These are phyloP conservation scores for Rhabditophanes sp. DNA, from an alignment of 2,888 invertebrate species.

Conservation along the genomic window DNA sequence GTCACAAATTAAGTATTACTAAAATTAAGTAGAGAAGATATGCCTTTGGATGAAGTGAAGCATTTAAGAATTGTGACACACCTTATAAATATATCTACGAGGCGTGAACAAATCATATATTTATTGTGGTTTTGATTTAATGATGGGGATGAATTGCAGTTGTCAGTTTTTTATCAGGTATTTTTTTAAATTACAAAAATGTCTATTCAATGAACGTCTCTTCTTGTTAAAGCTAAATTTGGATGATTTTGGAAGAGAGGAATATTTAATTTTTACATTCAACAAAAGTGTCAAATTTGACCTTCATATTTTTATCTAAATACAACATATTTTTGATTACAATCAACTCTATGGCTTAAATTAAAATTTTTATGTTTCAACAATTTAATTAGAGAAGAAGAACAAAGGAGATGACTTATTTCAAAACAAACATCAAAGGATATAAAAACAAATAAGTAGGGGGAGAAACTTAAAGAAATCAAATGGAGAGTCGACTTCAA, in stretches of 20 bases:
- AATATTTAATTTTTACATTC: too few species aligned
- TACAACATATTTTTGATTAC: too few species aligned
- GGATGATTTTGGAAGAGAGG: too few species aligned
- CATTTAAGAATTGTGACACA: too few species aligned
- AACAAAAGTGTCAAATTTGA: too few species aligned
- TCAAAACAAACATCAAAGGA: too few species aligned
- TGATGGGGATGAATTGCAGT: background rate
- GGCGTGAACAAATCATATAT: background rate
- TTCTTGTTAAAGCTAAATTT: constrained; percentile 1
- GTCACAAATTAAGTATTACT: too few species aligned
- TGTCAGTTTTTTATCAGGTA: background rate
- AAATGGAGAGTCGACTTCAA: constrained; percentile 1
- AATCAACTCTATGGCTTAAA: background rate
- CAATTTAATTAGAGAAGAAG: too few species aligned
- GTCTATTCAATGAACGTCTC: background rate
- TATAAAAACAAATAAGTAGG: background rate
- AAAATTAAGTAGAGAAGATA: background rate
- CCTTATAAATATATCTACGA: too few species aligned
- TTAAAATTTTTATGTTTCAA: background rate
- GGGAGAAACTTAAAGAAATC: background rate
- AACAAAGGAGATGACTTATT: too few species aligned
- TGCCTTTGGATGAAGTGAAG: too few species aligned
- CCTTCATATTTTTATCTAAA: too few species aligned
- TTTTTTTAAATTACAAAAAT: background rate
- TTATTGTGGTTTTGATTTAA: background rate